phyloP scores from a whole-genome alignment of 2,888 invertebrate genomes.

The Lasiommata megera region DNA sequence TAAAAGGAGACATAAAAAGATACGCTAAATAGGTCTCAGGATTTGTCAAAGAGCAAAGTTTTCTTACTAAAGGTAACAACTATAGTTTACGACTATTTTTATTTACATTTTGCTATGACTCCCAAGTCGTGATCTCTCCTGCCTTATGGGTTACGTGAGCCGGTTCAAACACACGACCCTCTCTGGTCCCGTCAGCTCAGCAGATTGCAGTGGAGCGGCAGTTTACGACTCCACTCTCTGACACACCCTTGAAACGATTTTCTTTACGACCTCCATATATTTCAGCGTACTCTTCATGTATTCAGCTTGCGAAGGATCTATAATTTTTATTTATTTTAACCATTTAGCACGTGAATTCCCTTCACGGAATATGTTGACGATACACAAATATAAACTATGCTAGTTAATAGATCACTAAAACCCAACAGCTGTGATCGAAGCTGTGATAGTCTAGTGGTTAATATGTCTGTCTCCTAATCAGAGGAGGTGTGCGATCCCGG shows the following conservation, averaged over 20 bases:
- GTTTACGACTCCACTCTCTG: constrained; percentile 30
- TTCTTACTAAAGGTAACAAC: no score
- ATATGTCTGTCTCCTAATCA: no score
- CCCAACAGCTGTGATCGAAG: no score
- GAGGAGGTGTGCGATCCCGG: no score
- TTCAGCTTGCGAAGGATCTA: not conserved
- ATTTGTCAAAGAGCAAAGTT: no score
- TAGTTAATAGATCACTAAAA: no score
- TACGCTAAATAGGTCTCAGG: no score
- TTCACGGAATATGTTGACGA: no score
- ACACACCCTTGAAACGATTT: constrained; percentile 23
- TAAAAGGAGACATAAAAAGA: no score
- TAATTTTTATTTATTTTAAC: not conserved
- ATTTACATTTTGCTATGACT: constrained; percentile 23
- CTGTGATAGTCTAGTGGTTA: no score
- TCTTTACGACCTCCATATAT: constrained; percentile 26
- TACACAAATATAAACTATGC: no score
- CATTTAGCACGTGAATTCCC: no score
- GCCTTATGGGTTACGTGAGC: constrained; percentile 52
- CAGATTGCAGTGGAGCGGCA: constrained; percentile 38
- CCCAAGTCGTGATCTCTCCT: constrained; percentile 35
- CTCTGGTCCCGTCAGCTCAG: constrained; percentile 42
- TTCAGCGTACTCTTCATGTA: constrained; percentile 2
- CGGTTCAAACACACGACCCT: constrained; percentile 42
- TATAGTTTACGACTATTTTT: constrained; percentile 15